Base-by-base conservation (phyloP, 2,797 vertebrate genomes). In the Capromys pilorides region DNA sequence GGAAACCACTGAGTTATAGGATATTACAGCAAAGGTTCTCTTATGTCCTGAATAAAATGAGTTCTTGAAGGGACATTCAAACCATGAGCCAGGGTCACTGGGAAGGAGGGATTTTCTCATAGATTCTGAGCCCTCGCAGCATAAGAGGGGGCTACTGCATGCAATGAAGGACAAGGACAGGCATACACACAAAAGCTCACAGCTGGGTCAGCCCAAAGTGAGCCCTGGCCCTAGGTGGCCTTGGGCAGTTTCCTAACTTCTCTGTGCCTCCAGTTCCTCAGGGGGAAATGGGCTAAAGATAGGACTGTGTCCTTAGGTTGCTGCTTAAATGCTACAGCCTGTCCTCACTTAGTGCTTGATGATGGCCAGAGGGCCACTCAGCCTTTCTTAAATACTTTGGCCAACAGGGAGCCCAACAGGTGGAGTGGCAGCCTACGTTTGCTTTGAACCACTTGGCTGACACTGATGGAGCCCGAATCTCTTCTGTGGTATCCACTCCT, bases 171-270 rank as follows among this genome's bases (percentile, higher is more conserved):
- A 18, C 0, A 0, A 82, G 61, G 26, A 2, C 1, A 3, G 3
- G 1, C 6, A 1, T 24, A 31, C 8, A 59, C 4, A 3, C 6
- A 0, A 22, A 28, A 41, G 79, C 39, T 41, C 28, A 31, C 49
- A 6, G 16, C 6, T 7, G 2, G 6, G 22, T 41, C 3, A 3
- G 33, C 67, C 16, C 0, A 0, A 39, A 59, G 36, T 45, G 21
- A 88, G 13, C n/a, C 6, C 57, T 7, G 19, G 33, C 13, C n/a
- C 64, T 84, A 5, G 4, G 54, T 28, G 54, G 22, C 28, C 45
- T 19, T 28, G 51, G 24, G 24, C 0, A 11, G 51, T 69, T 80
- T 39, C 28, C 61, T 61, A n/a, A 2, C 51, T 51, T 62, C 85
- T 83, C 81, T 73, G 10, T 9, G n/a, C 54, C 45, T 54, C 67